Conservation (phyloP, 2,797 vertebrate genomes). For the Urocyon cinereoargenteus region DNA sequence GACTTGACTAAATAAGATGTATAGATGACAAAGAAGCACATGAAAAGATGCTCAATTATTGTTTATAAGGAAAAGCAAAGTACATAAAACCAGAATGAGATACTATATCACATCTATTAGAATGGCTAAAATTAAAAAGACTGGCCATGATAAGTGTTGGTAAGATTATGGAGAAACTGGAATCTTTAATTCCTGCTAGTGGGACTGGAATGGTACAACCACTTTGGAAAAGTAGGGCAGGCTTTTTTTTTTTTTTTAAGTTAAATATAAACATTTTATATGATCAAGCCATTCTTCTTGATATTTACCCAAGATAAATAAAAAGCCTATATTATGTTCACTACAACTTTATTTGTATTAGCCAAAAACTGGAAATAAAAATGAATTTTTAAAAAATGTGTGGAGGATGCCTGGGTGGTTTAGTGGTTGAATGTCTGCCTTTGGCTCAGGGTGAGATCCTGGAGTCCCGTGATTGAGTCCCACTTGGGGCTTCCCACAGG, state of each 20-base stretch:
- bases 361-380: not conserved
- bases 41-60: not conserved
- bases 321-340: not conserved
- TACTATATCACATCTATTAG: not conserved
- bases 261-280: not conserved
- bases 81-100: not conserved
- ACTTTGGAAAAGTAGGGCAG: not conserved
- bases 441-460: too few species aligned
- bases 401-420: not conserved
- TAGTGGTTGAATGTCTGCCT: too few species aligned
- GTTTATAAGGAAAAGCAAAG: not conserved
- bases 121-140: constrained; percentile 31
- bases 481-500: too few species aligned
- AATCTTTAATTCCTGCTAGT: not conserved
- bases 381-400: not conserved
- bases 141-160: not conserved
- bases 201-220: not conserved
- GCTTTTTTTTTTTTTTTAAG: not conserved
- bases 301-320: not conserved
- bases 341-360: not conserved
- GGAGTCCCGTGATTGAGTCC: too few species aligned
- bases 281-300: not conserved
- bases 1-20: not conserved
- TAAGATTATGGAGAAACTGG: not conserved
- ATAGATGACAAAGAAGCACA: not conserved